Conservation (phyloP, 2,113 vertebrate species). For the Dipodomys ordii region DNA sequence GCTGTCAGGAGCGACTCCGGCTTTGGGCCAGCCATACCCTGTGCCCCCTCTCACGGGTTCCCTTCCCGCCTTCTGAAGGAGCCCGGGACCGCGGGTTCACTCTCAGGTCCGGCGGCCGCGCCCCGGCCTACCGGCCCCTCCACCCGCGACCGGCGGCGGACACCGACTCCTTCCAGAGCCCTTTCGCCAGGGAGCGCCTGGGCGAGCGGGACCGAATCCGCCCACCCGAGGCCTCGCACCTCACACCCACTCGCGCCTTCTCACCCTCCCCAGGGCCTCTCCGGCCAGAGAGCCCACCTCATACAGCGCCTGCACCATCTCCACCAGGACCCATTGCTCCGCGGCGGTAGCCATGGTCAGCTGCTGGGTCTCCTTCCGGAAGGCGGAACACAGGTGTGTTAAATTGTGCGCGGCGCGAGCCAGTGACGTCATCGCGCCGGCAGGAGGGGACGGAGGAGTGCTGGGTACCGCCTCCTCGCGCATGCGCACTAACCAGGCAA, state of each 20-base stretch:
- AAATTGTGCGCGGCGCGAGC: background rate
- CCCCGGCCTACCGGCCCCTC: background rate
- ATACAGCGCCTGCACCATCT: slow-evolving; percentile 97
- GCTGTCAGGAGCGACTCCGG: background rate
- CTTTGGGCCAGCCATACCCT: background rate
- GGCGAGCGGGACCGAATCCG: fast-evolving
- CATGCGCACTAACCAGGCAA: fast-evolving
- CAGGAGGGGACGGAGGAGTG: background rate
- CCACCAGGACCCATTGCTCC: slow-evolving; percentile 97
- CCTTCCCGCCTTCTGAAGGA: background rate
- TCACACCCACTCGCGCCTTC: fast-evolving
- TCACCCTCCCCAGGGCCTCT: too few relatives aligned
- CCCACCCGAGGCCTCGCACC: background rate
- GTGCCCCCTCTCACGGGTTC: background rate
- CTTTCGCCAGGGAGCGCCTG: too few relatives aligned
- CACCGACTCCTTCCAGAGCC: too few relatives aligned
- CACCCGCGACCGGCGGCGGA: background rate
- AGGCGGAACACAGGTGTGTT: background rate
- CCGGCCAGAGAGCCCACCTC: slow-evolving; percentile 87
- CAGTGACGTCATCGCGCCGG: background rate
- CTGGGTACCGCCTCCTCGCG: fast-evolving
- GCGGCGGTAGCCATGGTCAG: slow-evolving; percentile 90
- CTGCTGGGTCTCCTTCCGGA: slow-evolving; percentile 57
- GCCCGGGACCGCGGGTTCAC: background rate
- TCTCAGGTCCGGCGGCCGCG: fast-evolving